Evolutionary conservation across 2,888 invertebrate genomes (phyloP).

Genomic region (Ectemnius lituratus): DNA sequence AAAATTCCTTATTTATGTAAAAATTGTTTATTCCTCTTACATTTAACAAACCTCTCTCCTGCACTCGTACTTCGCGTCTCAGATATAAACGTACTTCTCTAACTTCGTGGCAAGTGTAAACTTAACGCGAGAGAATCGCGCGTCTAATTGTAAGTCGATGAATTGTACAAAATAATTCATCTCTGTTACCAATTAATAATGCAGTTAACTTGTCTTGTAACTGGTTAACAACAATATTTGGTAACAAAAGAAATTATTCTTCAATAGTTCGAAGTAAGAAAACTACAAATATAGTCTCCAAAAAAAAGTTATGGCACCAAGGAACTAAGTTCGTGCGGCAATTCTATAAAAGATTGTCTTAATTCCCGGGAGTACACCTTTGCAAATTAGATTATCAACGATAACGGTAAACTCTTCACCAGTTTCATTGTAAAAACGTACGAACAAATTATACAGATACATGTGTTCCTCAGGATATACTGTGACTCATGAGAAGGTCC

Average conservation of each 20-base stretch:
- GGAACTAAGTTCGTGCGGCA: background rate
- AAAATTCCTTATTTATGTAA: slow-evolving; percentile 75
- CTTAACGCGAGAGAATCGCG: background rate
- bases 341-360: slow-evolving; percentile 15
- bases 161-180: slow-evolving; percentile 11
- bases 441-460: slow-evolving; percentile 32
- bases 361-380: background rate
- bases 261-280: background rate
- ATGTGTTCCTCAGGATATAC: slow-evolving; percentile 65
- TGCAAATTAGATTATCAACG: slow-evolving; percentile 15
- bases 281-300: background rate
- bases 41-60: slow-evolving; percentile 30
- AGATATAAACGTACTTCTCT: slow-evolving; percentile 32
- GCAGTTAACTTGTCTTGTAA: slow-evolving; percentile 5
- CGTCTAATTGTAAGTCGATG: background rate
- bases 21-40: slow-evolving; percentile 44
- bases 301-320: slow-evolving; percentile 32
- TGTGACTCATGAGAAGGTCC: slow-evolving; percentile 75
- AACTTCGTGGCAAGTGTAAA: slow-evolving; percentile 34
- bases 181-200: slow-evolving; percentile 13
- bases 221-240: slow-evolving; percentile 7
- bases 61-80: slow-evolving; percentile 3
- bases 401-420: slow-evolving; percentile 12
- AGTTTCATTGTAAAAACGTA: slow-evolving; percentile 5
- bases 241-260: background rate